phyloP scores from a whole-genome alignment of 2,888 invertebrate species.

The Catocala fraxini region DNA sequence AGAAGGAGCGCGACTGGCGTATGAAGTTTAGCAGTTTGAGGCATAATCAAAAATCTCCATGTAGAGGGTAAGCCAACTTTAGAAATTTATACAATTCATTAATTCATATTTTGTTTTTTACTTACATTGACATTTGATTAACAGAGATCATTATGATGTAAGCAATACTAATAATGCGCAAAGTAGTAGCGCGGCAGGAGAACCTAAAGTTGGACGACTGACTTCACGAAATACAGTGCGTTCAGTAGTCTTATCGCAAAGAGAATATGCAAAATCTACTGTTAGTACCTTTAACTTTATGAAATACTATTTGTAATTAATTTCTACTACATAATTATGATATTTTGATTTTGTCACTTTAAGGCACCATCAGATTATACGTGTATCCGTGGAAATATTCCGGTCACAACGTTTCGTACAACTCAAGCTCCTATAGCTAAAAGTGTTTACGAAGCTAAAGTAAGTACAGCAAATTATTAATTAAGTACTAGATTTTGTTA shows the following conservation, averaged over 20 bases:
- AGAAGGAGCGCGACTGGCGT: constrained; percentile 67
- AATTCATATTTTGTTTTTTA: constrained; percentile 4
- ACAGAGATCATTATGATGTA: constrained; percentile 54
- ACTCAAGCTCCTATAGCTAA: constrained; percentile 69
- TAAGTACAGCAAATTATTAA: constrained; percentile 38
- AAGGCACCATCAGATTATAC: not conserved
- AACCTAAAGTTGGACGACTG: constrained; percentile 59
- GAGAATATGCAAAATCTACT: constrained; percentile 6
- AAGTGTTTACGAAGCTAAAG: constrained; percentile 74
- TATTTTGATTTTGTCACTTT: too few relatives aligned
- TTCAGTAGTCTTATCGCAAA: constrained; percentile 10
- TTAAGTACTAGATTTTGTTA: too few relatives aligned
- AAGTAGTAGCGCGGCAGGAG: constrained; percentile 69
- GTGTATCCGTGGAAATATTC: constrained; percentile 25
- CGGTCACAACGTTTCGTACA: constrained; percentile 66
- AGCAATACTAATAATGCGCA: constrained; percentile 48
- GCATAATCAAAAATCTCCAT: constrained; percentile 48
- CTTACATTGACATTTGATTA: not conserved
- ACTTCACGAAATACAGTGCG: constrained; percentile 43
- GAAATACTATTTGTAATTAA: too few relatives aligned
- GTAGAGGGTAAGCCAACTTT: constrained; percentile 57
- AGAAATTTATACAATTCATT: not conserved
- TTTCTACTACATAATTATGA: too few relatives aligned
- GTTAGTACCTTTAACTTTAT: constrained; percentile 1
- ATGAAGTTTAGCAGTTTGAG: constrained; percentile 55